Evolutionary conservation across 2,113 vertebrate genomes (phyloP).

Genomic region (Anoura caudifer): DNA sequence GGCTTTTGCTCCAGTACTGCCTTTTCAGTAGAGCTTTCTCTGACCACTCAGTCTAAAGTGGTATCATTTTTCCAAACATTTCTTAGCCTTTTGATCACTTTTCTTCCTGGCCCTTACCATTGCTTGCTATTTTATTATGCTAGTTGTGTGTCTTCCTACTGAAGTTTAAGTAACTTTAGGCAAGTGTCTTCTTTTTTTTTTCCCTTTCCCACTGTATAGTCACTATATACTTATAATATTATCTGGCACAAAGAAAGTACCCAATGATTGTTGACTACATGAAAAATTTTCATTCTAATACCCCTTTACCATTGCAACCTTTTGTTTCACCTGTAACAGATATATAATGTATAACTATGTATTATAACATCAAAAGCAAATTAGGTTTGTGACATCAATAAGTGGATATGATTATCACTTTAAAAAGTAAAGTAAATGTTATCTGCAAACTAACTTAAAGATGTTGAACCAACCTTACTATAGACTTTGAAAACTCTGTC

Average conservation of each 20-base stretch:
- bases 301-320: not conserved
- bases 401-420: not conserved
- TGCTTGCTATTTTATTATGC: not conserved
- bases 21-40: not conserved
- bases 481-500: not conserved
- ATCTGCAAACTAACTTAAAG: not conserved
- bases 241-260: not conserved
- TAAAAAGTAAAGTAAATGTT: not conserved
- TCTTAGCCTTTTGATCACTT: not conserved
- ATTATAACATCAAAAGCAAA: not conserved
- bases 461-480: not conserved
- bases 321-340: not conserved
- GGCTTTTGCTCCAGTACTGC: not conserved
- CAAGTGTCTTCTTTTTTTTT: not conserved
- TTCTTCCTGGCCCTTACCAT: not conserved
- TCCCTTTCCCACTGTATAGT: not conserved
- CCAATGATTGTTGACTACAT: not conserved
- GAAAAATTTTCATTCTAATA: not conserved
- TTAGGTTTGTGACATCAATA: not conserved
- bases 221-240: not conserved
- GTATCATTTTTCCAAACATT: not conserved
- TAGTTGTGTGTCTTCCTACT: not conserved
- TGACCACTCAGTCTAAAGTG: not conserved
- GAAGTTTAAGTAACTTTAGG: not conserved
- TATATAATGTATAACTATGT: not conserved